Base-by-base conservation (phyloP, 2,888 invertebrate genomes). In the Drosophila formosana region DNA sequence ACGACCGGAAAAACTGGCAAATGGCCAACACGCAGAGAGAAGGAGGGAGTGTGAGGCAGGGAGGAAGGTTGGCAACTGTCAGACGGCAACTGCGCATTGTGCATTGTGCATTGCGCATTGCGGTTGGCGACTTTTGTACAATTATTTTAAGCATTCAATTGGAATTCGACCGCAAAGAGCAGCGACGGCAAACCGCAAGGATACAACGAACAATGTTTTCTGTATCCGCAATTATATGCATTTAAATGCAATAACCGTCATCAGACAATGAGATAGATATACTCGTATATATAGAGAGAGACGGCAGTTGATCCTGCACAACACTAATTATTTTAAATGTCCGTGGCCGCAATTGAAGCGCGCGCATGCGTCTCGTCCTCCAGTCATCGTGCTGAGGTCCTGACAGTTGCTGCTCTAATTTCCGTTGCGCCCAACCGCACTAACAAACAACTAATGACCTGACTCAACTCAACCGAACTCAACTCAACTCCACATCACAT, bases 91-190 rank as follows among this genome's bases (percentile, higher is more conserved):
- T 88, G 89, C 82, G 82, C 87, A 82, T 82, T 82, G 82, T 89
- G 82, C 87, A 82, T 82, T 82, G 82, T 89, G 82, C 18, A 18
- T 18, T 88, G 89, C 82, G 82, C 87, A 82, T 82, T 82, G 82
- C 82, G 82, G 82, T 82, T 76, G 80, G 60, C 77, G 77, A 80
- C 80, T 83, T 80, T 71, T 74, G 72, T 69, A 67, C 82, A 88
- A 90, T 88, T 89, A 89, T 82, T 80, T 72, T 82, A 88, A 80
- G 79, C 88, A 90, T 90, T 90, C 90, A 84, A 87, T 89, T 87
- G 80, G 69, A 77, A 89, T 88, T 89, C 66, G 62, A 89, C 86
- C 88, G 83, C 88, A 88, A 75, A 71, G 56, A 45, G 55, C 46
- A 45, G 53, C 60, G 32, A 18, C 32, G 8, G 8, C 32, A 32